Base-by-base conservation (phyloP, 2,797 vertebrate genomes). In the Takifugu ocellatus region DNA sequence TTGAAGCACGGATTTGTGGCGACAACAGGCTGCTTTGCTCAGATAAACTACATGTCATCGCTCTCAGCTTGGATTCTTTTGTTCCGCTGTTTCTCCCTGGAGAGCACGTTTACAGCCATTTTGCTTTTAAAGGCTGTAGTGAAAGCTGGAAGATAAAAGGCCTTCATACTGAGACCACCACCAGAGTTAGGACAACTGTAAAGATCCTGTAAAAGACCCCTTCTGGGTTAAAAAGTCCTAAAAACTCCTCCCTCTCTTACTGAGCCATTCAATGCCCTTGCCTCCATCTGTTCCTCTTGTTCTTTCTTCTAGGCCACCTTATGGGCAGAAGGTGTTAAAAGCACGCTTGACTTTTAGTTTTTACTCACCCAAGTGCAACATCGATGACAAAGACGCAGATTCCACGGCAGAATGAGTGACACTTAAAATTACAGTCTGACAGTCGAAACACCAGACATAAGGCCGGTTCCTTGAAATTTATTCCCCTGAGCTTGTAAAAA, bases 211-310 rank as follows among this genome's bases (percentile, higher is more conserved):
- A 50, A 88, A 85, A 75, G 75, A 61, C 29, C 26, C 57, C 61
- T 72, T n/a, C 12, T 66, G 68, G 79, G 74, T 59, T 61, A 62
- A 84, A 62, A 65, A 86, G 78, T 78, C 77, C 76, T 70, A 61
- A 59, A 68, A 79, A 77, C 71, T 75, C 76, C 58, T 68, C 61
- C 84, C 56, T 78, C 89, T 91, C 85, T 89, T 79, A 29, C 56
- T 0, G 11, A 43, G 66, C 56, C 63, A 61, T 83, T 72, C 63
- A 56, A 46, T 64, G 78, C 74, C 54, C 43, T 66, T 65, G 63
- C 47, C 42, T 63, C 90, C 91, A 90, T 92, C 88, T 91, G 90
- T 74, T 83, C 75, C 58, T 71, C 51, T 70, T 61, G 70, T 85
- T 72, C 50, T 72, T 67, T 66, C 67, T 72, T 75, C 57, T 65